Base-by-base conservation (phyloP, 1,140 invertebrate species). In the Anastatus disparis region DNA sequence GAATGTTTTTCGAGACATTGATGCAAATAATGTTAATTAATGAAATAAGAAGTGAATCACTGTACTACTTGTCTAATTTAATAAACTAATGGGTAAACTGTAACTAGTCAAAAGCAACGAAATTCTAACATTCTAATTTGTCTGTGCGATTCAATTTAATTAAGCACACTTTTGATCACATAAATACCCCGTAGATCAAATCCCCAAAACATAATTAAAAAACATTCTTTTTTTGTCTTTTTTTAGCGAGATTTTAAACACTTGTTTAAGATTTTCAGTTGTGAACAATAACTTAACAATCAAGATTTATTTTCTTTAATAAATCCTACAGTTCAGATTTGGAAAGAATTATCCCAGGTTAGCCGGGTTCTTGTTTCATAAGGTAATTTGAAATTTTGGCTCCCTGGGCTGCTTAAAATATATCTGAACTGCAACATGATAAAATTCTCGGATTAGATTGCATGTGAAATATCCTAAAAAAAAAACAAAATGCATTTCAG, bases 281-380 rank as follows among this genome's bases (percentile, higher is more conserved):
- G n/a, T n/a, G n/a, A n/a, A n/a, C n/a, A n/a, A n/a, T n/a, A n/a
- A n/a, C n/a, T n/a, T n/a, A n/a, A n/a, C n/a, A n/a, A n/a, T n/a
- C n/a, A n/a, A n/a, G n/a, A n/a, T n/a, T n/a, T n/a, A n/a, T n/a
- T n/a, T n/a, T n/a, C n/a, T n/a, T n/a, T n/a, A n/a, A 35, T 20
- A 31, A 1, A 67, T 12, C 55, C 62, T 55, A 72, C 82, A 84
- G 82, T 79, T 79, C 78, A 82, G 81, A 81, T 71, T 75, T 70
- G 62, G 68, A 70, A 73, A 77, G 73, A 77, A 75, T 58, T 72
- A 65, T 77, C 79, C 78, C 62, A 78, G 80, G 80, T n/a, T 82
- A 84, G 83, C 80, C 79, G 55, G 75, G 52, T 56, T 29, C n/a
- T 31, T 56, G 12, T 59, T 46, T 76, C 73, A 77, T 75, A 68